Evolutionary conservation across 2,888 invertebrate species (phyloP), one percentile per base, ranked within the genome.

Genomic region (Griposia aprilina): DNA sequence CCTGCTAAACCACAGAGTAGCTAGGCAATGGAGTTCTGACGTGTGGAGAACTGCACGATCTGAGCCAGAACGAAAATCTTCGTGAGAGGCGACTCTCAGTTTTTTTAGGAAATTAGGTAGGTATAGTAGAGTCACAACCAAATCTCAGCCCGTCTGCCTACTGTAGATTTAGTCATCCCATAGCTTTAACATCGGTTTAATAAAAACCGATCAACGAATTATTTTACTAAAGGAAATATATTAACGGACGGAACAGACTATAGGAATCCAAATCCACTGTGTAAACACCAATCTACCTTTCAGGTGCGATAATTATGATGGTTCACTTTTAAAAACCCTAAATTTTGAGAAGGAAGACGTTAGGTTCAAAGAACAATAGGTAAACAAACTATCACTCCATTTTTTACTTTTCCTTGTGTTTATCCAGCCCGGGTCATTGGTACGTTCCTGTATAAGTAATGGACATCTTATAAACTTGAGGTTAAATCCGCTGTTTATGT

Each of bases 361-460:
- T 62, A 20, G 5, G 36, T 62, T 62, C 23, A 62, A 36, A 36
- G 36, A 36, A 62, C 36, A 62, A 20, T 36, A 11, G 13, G 59
- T 59, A 26, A 26, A 59, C 23, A 8, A 11, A 36, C 23, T 62
- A 36, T 15, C 68, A 74, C 20, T 84, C 74, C 74, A 82, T 82
- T 73, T 67, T 4, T 50, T 2, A 13, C 60, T 78, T 1, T 36
- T 82, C 48, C 30, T 11, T 55, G 36, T 74, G 11, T 68, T 45
- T 57, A 71, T 70, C 55, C 71, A 41, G 11, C 52, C 2, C 74
- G 41, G 79, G 79, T 85, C 74, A 82, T 79, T 85, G 85, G 50
- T 76, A 76, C 68, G 79, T 71, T 84, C 75, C 76, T 79, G 82
- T 79, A 79, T 79, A 84, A 82, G 63, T 79, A 84, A 79, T 82